phyloP scores from a whole-genome alignment of 2,888 invertebrate genomes.

The Nycteola revayana region DNA sequence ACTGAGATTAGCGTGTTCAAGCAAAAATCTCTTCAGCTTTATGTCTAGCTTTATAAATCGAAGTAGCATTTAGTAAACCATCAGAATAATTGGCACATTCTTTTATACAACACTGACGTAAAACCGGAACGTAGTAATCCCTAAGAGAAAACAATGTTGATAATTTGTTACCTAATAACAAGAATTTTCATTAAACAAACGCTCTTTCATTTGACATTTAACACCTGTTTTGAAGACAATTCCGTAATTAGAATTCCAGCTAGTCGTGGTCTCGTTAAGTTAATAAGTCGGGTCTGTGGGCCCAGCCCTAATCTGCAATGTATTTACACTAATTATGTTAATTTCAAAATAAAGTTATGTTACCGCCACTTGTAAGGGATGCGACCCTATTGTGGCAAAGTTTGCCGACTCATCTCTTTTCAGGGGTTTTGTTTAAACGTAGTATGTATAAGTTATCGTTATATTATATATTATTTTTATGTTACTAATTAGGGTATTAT shows the following conservation, averaged over 20 bases:
- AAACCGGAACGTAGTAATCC: too few relatives aligned
- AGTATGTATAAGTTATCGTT: too few relatives aligned
- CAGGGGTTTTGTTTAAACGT: slow-evolving; percentile 44
- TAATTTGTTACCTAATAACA: neutral
- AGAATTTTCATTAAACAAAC: slow-evolving; percentile 1
- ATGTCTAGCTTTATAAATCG: too few relatives aligned
- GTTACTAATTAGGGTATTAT: too few relatives aligned
- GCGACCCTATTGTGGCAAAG: slow-evolving; percentile 45
- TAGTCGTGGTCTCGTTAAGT: slow-evolving; percentile 32
- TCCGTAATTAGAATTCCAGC: slow-evolving; percentile 45
- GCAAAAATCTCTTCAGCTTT: too few relatives aligned
- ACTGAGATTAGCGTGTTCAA: too few relatives aligned
- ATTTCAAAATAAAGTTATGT: slow-evolving; percentile 76
- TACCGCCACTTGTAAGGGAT: slow-evolving; percentile 65
- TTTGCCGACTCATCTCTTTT: slow-evolving; percentile 52
- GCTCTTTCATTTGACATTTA: slow-evolving; percentile 36
- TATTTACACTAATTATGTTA: slow-evolving; percentile 72
- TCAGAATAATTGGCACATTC: too few relatives aligned
- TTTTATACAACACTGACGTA: too few relatives aligned
- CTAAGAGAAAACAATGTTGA: too few relatives aligned
- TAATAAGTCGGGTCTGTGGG: slow-evolving; percentile 48
- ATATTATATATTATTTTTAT: too few relatives aligned
- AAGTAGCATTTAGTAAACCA: too few relatives aligned
- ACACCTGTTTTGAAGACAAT: slow-evolving; percentile 51
- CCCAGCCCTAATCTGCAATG: slow-evolving; percentile 46